These are phyloP conservation scores for Hippoglossus stenolepis DNA, from an alignment of 2,113 vertebrate species.

Conservation along the genomic window DNA sequence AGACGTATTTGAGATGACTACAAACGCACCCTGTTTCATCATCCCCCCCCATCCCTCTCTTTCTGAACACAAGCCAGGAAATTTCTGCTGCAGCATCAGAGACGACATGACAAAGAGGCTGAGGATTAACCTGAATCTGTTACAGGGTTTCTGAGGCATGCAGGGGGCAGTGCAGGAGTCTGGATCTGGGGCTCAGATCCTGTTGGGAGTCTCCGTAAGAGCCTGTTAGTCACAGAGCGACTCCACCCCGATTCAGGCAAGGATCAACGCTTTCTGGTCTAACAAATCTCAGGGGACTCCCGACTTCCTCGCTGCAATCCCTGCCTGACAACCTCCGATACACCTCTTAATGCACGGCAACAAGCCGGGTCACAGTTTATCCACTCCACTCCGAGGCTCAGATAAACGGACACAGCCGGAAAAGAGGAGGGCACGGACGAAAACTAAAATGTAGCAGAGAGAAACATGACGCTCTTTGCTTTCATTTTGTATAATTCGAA, in stretches of 20 bases:
- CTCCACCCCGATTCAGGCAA: constrained; percentile 41
- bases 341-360: constrained; percentile 25
- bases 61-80: constrained; percentile 31
- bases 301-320: background rate
- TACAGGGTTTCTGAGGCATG: constrained; percentile 28
- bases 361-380: constrained; percentile 23
- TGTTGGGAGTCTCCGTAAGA: constrained; percentile 44
- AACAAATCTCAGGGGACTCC: constrained; percentile 18
- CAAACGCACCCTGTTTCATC: constrained; percentile 30
- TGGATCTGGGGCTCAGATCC: constrained; percentile 31
- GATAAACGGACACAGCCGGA: background rate
- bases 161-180: constrained; percentile 13
- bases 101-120: constrained; percentile 37
- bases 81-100: constrained; percentile 28
- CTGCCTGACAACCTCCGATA: constrained; percentile 6
- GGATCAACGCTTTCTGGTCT: constrained; percentile 28
- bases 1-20: background rate
- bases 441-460: background rate
- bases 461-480: background rate
- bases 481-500: constrained; percentile 48
- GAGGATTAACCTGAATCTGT: constrained; percentile 64
- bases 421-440: background rate
- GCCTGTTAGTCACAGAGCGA: constrained; percentile 43
- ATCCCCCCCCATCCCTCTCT: constrained; percentile 1
- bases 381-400: background rate